A percentile compares a stretch with the other conserved stretches of the same genome.
Evolutionary conservation across 2,797 vertebrate genomes (phyloP).

Genomic region (Poliocrania exsul): DNA sequence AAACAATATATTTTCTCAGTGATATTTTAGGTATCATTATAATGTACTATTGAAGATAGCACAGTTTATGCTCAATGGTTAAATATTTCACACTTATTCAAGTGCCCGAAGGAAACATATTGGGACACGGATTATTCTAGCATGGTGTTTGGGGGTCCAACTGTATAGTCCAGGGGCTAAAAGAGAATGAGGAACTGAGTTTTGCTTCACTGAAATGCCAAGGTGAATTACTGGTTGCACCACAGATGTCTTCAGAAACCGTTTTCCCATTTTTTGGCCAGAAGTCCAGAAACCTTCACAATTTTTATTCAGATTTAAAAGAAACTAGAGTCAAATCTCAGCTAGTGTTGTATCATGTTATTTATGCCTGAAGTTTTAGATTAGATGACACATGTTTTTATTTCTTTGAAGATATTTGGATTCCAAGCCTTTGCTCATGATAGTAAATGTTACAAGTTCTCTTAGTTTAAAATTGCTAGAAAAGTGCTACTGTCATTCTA

Average conservation of each 20-base stretch:
- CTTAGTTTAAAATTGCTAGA: not conserved
- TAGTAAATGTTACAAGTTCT: not conserved
- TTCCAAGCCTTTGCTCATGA: not conserved
- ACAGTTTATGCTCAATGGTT: not conserved
- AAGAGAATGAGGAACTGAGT: not conserved
- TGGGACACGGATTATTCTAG: not conserved
- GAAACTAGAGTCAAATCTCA: not conserved
- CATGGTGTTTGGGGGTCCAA: not conserved
- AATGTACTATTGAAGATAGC: not conserved
- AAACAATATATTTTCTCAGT: not conserved
- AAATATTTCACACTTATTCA: not conserved
- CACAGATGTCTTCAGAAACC: not conserved
- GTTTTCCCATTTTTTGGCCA: not conserved
- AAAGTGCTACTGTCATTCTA: not conserved
- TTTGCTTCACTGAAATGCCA: not conserved
- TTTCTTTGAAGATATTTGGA: not conserved
- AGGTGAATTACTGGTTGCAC: not conserved
- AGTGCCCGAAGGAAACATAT: not conserved
- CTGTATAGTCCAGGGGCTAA: not conserved
- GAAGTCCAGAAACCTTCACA: not conserved
- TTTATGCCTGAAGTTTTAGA: not conserved
- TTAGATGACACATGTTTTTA: not conserved
- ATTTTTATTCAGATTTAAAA: not conserved
- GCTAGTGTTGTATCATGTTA: not conserved
- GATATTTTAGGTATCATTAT: not conserved